Percentiles rank a stretch among this genome's conserved stretches.
Evolutionary conservation across 2,113 vertebrate genomes (phyloP).

Genomic region (Nesogale talazaci): DNA sequence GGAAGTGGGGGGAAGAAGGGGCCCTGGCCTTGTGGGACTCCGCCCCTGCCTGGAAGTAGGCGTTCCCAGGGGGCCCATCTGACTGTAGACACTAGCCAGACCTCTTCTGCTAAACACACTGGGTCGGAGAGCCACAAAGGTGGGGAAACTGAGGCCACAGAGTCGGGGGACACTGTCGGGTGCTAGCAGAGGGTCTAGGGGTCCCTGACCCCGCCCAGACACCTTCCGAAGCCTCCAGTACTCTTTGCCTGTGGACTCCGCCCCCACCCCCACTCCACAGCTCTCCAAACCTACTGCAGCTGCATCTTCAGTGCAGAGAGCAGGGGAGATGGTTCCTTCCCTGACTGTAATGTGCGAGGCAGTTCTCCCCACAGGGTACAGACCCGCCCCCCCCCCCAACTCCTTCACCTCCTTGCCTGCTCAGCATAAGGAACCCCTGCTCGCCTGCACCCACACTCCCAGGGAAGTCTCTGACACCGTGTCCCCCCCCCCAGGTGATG

Average conservation of each 20-base stretch:
- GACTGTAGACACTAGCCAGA: background rate
- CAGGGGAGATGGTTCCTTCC: background rate
- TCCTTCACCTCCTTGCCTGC: background rate
- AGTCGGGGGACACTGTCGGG: background rate
- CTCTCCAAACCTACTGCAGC: background rate
- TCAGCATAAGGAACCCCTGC: background rate
- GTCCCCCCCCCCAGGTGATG: background rate
- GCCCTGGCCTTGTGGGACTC: background rate
- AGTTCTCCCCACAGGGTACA: background rate
- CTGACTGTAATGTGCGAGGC: background rate
- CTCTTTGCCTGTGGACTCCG: background rate
- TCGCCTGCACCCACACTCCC: background rate
- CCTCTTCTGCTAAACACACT: background rate
- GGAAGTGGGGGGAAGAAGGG: background rate
- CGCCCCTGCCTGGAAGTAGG: background rate
- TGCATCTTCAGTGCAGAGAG: background rate
- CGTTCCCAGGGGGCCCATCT: background rate
- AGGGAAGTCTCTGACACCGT: background rate
- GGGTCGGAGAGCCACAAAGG: background rate
- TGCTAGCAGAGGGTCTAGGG: background rate
- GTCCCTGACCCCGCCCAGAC: background rate
- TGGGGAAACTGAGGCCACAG: background rate
- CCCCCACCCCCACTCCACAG: background rate
- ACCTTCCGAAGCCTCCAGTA: background rate
- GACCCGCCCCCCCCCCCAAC: background rate